Evolutionary conservation across 1,140 invertebrate genomes (phyloP), one percentile per base, ranked within the genome.

Genomic region (Lucilia cuprina): DNA sequence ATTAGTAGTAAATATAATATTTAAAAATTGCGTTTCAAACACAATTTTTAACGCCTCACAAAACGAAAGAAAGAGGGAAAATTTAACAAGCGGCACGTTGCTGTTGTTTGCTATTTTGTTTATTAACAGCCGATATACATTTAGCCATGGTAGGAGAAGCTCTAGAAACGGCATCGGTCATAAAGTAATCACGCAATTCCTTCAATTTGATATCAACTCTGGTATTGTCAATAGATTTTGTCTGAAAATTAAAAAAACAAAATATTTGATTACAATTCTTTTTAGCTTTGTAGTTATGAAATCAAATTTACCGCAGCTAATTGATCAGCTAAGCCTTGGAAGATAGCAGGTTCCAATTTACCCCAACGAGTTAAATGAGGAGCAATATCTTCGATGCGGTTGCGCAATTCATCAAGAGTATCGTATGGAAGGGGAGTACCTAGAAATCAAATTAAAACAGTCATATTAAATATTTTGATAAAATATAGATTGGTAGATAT

Each of bases 61-160:
- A 35, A 30, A 30, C n/a, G 34, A 82, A 49, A 82, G 14, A 77
- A 7, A 49, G 41, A 50, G n/a, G n/a, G n/a, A n/a, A n/a, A 83
- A 83, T 77, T 85, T 85, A 85, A 82, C 83, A 82, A 55, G 65
- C 82, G 30, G 84, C 84, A 74, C 83, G 75, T 82, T 83, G 83
- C 34, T 84, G n/a, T 21, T 83, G 50, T 25, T 83, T 49, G n/a
- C 83, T 82, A 14, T 41, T 70, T 83, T 90, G 87, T 84, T 97
- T 97, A 70, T 94, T 91, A 10, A 96, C 96, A 60, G 98, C 97
- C 88, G 97, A 95, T 75, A 99, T 95, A 92, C 99, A 99, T 92
- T 99, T 99, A 34, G 98, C 97, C 99, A 99, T 99, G 47, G 98
- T 99, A 84, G 96, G 95, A 17, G 98, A 99, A n/a, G 98, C 97